phyloP scores from a whole-genome alignment of 2,113 vertebrate species.

The Catharus fuscescens region DNA sequence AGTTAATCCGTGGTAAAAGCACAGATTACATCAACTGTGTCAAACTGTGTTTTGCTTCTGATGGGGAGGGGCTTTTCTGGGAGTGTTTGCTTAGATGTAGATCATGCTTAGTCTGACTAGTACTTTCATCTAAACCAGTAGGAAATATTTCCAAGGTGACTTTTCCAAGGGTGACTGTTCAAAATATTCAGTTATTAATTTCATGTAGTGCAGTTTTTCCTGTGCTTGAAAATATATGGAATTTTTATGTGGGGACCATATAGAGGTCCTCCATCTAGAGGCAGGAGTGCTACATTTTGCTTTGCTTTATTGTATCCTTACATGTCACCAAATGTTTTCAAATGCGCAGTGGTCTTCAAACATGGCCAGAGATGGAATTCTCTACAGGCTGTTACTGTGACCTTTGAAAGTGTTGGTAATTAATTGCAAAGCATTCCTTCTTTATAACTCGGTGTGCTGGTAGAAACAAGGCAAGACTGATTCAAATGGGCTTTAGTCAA shows the following conservation, averaged over 20 bases:
- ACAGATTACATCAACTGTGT: background rate
- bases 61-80: background rate
- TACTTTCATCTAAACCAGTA: background rate
- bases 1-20: conserved; percentile 2
- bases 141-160: conserved; percentile 1
- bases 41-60: background rate
- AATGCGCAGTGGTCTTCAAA: conserved; percentile 12
- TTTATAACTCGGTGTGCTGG: background rate
- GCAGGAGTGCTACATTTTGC: background rate
- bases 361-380: background rate
- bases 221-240: background rate
- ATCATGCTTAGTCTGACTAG: background rate
- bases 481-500: background rate
- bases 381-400: conserved; percentile 6
- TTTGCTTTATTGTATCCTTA: conserved; percentile 4
- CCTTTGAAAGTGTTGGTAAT: conserved; percentile 24
- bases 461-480: background rate
- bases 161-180: background rate
- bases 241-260: background rate
- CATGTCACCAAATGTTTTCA: background rate
- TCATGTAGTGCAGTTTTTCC: background rate
- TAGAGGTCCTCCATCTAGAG: background rate
- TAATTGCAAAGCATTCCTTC: background rate
- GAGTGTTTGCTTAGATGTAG: background rate
- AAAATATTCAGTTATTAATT: background rate